Base-by-base conservation (phyloP, 2,113 vertebrate genomes). In the Triplophysa siluroides region DNA sequence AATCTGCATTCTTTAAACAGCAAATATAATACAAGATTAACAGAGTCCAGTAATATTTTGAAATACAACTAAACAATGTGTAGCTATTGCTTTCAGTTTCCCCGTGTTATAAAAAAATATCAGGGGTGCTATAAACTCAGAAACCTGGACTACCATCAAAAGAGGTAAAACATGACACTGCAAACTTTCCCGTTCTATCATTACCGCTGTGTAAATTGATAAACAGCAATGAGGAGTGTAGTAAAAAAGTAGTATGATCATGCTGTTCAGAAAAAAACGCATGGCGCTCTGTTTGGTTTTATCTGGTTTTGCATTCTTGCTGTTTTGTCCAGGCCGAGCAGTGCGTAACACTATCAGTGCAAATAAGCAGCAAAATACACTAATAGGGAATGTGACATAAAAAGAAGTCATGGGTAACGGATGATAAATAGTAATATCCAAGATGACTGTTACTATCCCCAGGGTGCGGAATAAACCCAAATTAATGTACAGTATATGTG, bases 221-320 rank as follows among this genome's bases (percentile, higher is more conserved):
- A 67, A 18, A 3, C 5, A 64, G 1, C 60, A 29, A 16, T 61
- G 45, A 18, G 80, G 62, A 13, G 79, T 10, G 24, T 45, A 73
- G 54, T 50, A 83, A n/a, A 73, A 1, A 23, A 47, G 0, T 21
- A 33, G 11, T 10, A 14, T 19, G 11, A 82, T 10, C 23, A 80
- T 8, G 8, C 62, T 84, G 45, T 26, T 64, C 21, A 70, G 21
- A n/a, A 82, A 50, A 24, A 74, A 54, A 24, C 19, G 10, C 65
- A 79, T 68, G 38, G 84, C 82, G 9, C 33, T 71, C 56, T 65
- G 61, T 65, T 65, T 64, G 61, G 8, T 83, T 70, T 80, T 86
- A 45, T 41, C 38, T 2, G 70, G 45, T 66, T 60, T 69, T 13
- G 78, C 16, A 0, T 11, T 43, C 54, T 73, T 60, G 14, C 69